Evolutionary conservation across 2,113 vertebrate genomes (phyloP), one percentile per base, ranked within the genome.

Genomic region (Poecile atricapillus): DNA sequence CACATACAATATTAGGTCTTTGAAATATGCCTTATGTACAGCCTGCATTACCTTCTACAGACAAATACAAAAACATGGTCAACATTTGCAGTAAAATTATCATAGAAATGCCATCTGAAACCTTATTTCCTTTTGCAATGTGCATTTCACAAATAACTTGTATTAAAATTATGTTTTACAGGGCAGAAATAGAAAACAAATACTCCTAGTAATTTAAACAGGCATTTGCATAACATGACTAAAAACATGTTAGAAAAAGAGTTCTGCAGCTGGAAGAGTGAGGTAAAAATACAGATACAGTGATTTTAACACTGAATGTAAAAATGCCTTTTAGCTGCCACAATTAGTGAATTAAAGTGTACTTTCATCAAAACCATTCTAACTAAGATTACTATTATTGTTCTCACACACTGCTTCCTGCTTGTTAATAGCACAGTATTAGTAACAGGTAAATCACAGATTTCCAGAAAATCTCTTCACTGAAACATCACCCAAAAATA

Each of bases 91-190:
- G 97, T 97, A 97, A 98, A 98, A 98, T 98, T 98, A 98, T 98
- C 98, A 98, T 98, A 98, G 98, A 98, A 98, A 98, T 97, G 97
- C 97, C 97, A 98, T 98, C 97, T 97, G 95, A 97, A 98, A 97
- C 95, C 98, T 98, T 98, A 98, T 98, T 98, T 98, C 97, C 97
- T 97, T 96, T 98, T 97, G 97, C 96, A 97, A 93, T 95, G 97
- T 92, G 97, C 97, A 95, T 98, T 97, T 97, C 98, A 97, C 97
- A 98, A 98, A 98, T 98, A 98, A 98, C 97, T 97, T 97, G 98
- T 98, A 98, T 98, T 98, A 98, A 98, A 98, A 98, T 98, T 97
- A 98, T 98, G 98, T 98, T 98, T 98, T 98, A 98, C 98, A 97
- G 98, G 97, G 96, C 96, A 97, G 97, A 98, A 97, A 97, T 95